phyloP scores from a whole-genome alignment of 2,888 invertebrate species.

The Ditylenchus weischeri region DNA sequence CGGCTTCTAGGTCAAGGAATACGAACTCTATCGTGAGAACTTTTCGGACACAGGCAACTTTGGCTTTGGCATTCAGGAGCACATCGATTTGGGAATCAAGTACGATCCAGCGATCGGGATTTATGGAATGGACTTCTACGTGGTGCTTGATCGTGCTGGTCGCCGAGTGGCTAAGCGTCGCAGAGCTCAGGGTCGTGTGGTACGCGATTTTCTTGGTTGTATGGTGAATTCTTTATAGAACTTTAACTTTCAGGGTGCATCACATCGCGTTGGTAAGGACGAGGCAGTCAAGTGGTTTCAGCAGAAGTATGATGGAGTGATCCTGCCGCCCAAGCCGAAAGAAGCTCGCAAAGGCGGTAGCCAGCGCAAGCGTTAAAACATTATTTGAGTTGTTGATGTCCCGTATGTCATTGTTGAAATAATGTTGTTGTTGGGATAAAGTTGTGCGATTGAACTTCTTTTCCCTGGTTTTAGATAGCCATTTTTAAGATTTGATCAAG shows the following conservation, averaged over 20 bases:
- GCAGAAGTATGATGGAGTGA: conserved; percentile 97
- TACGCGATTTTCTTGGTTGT: no score
- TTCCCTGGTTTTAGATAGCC: no score
- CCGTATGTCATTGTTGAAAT: no score
- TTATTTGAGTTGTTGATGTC: conserved; percentile 21
- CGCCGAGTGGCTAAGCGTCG: conserved; percentile 94
- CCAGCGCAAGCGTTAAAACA: conserved; percentile 48
- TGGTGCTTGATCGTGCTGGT: conserved; percentile 94
- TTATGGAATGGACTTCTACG: conserved; percentile 98
- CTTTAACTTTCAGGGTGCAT: no score
- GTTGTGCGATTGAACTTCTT: no score
- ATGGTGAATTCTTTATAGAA: no score
- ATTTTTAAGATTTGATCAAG: no score
- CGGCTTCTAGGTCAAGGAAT: conserved; percentile 83
- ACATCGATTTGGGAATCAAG: conserved; percentile 98
- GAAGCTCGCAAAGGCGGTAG: conserved; percentile 47
- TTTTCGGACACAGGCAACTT: conserved; percentile 90
- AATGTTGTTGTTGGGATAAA: conserved; percentile 15
- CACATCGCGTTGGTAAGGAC: conserved; percentile 89
- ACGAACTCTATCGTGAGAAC: conserved; percentile 93
- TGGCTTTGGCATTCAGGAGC: conserved; percentile 99
- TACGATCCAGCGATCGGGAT: conserved; percentile 97
- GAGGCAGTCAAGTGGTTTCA: conserved; percentile 99
- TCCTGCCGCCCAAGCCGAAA: conserved; percentile 76
- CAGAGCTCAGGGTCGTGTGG: conserved; percentile 87